Conservation (phyloP, 1,140 invertebrate genomes). For the Pomacea maculata region DNA sequence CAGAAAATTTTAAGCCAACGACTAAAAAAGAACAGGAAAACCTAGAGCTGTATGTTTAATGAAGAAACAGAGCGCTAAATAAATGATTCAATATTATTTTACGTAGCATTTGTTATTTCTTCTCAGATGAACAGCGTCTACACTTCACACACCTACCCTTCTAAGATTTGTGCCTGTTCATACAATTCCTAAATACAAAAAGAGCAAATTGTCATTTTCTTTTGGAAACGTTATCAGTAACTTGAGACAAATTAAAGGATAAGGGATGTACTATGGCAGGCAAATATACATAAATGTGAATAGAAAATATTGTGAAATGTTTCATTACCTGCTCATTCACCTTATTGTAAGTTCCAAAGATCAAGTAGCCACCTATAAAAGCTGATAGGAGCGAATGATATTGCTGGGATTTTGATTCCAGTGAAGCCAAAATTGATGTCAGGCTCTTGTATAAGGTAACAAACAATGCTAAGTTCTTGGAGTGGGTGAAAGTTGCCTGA, state of each 20-base stretch:
- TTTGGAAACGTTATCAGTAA: neutral
- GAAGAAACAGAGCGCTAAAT: too few relatives aligned
- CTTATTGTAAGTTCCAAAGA: conserved; percentile 69
- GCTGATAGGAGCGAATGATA: conserved; percentile 67
- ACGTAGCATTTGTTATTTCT: too few relatives aligned
- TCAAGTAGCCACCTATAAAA: conserved; percentile 66
- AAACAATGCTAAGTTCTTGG: conserved; percentile 68
- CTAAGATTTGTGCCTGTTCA: too few relatives aligned
- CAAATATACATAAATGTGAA: neutral
- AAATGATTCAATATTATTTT: too few relatives aligned
- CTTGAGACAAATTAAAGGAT: neutral
- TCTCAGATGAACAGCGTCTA: too few relatives aligned
- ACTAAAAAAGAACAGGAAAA: too few relatives aligned
- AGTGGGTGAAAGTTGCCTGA: conserved; percentile 68
- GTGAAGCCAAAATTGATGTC: conserved; percentile 51
- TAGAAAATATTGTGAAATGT: conserved; percentile 3
- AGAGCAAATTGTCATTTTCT: too few relatives aligned
- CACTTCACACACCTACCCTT: too few relatives aligned
- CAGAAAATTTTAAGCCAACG: too few relatives aligned
- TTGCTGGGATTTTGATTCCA: conserved; percentile 46
- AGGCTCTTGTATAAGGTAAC: conserved; percentile 67
- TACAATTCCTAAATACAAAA: too few relatives aligned
- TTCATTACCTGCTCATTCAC: conserved; percentile 69
- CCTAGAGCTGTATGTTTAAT: too few relatives aligned
- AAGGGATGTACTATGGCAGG: neutral